A percentile compares a stretch with the other conserved stretches of the same genome.
phyloP scores from a whole-genome alignment of 2,113 vertebrate species.

The Delphinapterus leucas region DNA sequence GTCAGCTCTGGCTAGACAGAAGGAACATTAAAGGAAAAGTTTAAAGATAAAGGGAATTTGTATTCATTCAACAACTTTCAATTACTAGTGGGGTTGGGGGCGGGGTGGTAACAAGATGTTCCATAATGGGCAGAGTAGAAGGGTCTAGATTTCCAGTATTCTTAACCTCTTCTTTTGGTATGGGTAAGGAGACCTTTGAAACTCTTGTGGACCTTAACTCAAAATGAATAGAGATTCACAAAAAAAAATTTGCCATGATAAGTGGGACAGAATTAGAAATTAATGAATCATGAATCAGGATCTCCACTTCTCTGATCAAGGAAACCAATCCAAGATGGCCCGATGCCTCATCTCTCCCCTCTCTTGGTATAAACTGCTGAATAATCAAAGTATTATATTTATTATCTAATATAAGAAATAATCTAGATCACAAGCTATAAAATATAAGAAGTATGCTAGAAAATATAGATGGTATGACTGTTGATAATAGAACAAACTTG shows the following conservation, averaged over 20 bases:
- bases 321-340: not conserved
- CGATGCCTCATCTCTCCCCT: not conserved
- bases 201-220: not conserved
- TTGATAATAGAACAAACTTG: slow-evolving; percentile 10
- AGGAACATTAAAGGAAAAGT: not conserved
- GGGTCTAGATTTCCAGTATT: slow-evolving; percentile 19
- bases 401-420: slow-evolving; percentile 14
- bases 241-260: not conserved
- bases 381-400: not conserved
- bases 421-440: not conserved
- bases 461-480: not conserved
- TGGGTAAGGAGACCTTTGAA: not conserved
- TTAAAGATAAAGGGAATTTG: not conserved
- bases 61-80: not conserved
- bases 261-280: not conserved
- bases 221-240: not conserved
- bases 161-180: not conserved
- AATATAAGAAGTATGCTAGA: not conserved
- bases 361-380: not conserved
- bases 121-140: not conserved
- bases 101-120: not conserved
- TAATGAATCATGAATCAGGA: not conserved
- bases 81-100: not conserved
- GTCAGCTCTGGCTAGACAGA: not conserved
- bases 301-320: slow-evolving; percentile 6